These are phyloP conservation scores for honey bee (Apis mellifera) DNA, from an alignment of 1,140 invertebrate species.

Conservation along the genomic window Amel_HAv3.1 CM009932.2:3024001-3024500, in stretches of 20 bases:
- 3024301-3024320: too few relatives aligned
- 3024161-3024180: conserved; percentile 45
- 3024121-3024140: conserved; percentile 44
- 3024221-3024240: neutral
- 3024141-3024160: conserved; percentile 36
- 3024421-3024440: neutral
- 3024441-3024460: too few relatives aligned
- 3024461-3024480: neutral
- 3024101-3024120: conserved; percentile 57
- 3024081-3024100: conserved; percentile 15
- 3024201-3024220: neutral
- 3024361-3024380: neutral
- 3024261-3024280: too few relatives aligned
- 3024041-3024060: neutral
- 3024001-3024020: neutral
- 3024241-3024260: too few relatives aligned
- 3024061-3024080: neutral
- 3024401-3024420: neutral
- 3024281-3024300: too few relatives aligned
- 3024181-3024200: conserved; percentile 45
- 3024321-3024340: too few relatives aligned
- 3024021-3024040: neutral
- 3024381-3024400: neutral
- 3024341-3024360: neutral
- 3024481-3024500: conserved; percentile 65